phyloP scores from a whole-genome alignment of 2,113 vertebrate genomes.

The Malurus melanocephalus region DNA sequence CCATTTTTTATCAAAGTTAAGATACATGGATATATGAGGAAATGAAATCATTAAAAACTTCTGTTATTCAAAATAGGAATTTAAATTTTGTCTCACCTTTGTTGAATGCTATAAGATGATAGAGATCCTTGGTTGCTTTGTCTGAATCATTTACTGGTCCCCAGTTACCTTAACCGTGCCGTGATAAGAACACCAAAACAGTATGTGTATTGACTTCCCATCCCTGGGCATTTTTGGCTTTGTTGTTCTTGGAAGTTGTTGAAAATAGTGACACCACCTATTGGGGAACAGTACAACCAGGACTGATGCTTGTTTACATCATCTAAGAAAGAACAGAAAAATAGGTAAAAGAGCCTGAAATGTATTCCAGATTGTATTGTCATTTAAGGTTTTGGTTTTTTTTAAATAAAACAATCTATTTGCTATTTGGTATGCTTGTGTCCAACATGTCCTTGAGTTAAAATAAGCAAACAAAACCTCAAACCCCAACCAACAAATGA shows the following conservation, averaged over 20 bases:
- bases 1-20: background rate
- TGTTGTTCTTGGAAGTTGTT: background rate
- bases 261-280: background rate
- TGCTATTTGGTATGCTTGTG: background rate
- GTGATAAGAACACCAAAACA: background rate
- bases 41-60: background rate
- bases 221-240: background rate
- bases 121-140: background rate
- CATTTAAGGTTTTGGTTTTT: rapidly evolving
- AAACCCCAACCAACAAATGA: background rate
- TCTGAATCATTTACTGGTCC: background rate
- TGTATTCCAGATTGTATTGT: background rate
- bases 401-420: background rate
- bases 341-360: background rate
- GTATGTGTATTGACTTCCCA: background rate
- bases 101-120: background rate
- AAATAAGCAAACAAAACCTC: background rate
- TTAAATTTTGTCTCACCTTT: background rate
- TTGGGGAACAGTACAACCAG: background rate
- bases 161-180: background rate
- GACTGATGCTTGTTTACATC: background rate
- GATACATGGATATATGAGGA: background rate
- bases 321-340: background rate
- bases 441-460: background rate
- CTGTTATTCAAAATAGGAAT: background rate